Evolutionary conservation across 1,140 invertebrate genomes (phyloP).

Genomic region (Euwallacea fornicatus): DNA sequence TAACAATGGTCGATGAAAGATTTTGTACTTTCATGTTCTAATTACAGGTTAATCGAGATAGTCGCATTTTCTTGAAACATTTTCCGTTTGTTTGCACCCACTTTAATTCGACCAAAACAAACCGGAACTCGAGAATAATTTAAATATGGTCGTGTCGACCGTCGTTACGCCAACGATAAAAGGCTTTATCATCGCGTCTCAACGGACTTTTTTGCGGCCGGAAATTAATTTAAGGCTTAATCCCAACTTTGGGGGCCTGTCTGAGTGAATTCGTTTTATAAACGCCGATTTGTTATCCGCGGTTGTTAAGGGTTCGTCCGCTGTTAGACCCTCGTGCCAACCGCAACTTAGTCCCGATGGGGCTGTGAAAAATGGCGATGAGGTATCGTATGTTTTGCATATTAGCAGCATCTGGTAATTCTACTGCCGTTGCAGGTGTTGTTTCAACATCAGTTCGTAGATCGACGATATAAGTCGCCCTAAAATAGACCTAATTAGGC

Average conservation of each 20-base stretch:
- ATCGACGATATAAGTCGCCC: too few species aligned
- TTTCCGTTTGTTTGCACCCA: background rate
- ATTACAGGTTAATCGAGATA: background rate
- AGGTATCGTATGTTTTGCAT: background rate
- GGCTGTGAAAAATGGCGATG: conserved; percentile 1
- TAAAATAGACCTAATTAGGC: too few species aligned
- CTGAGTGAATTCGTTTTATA: conserved; percentile 26
- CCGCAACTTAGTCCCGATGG: conserved; percentile 1
- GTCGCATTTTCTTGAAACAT: background rate
- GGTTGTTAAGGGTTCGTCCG: background rate
- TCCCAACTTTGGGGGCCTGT: conserved; percentile 17
- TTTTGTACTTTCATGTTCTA: background rate
- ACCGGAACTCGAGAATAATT: too few species aligned
- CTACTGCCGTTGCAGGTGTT: too few species aligned
- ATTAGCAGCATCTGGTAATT: too few species aligned
- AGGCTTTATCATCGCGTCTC: conserved; percentile 21
- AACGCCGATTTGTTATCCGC: conserved; percentile 6
- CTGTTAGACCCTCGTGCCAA: background rate
- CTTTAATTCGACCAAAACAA: too few species aligned
- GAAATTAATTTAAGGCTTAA: conserved; percentile 26
- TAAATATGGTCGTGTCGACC: conserved; percentile 3
- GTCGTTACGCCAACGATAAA: conserved; percentile 5
- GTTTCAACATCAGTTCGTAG: too few species aligned
- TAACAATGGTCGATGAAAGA: too few species aligned
- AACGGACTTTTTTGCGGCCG: conserved; percentile 22